Evolutionary conservation across 2,888 invertebrate genomes (phyloP), one percentile per base, ranked within the genome.

Genomic region (Alviniconcha strummeri): DNA sequence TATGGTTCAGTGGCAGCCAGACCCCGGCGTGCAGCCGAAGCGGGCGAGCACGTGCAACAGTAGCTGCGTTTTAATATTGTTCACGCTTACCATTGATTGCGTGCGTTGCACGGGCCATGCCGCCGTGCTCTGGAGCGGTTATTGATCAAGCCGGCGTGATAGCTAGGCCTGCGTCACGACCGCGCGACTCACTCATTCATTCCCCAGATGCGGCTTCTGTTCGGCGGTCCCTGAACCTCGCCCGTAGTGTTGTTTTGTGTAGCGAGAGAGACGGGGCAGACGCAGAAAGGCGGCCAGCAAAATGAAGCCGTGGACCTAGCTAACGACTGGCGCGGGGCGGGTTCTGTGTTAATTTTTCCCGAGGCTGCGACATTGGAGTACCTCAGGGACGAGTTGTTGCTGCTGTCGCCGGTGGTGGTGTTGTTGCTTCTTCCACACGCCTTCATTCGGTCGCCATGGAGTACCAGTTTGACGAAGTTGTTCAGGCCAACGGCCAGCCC

Each of bases 51-150:
- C 69, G 69, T 69, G 69, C 69, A n/a, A 60, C 60, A 60, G 60
- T 13, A 13, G 8, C 60, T 60, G 8, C 9, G 60, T 60, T 8
- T 11, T 60, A 60, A 60, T 60, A 60, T 60, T 60, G 60, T 60
- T 60, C 8, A 13, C 60, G 60, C 13, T 8, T 60, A 52, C 78
- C 78, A 78, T 78, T 78, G 78, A 78, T 78, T 78, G 78, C 64
- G 64, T 64, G 78, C 78, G 57, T n/a, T 60, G 11, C 8, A 4
- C 36, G 52, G 55, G 75, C 75, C 75, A 6, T 8, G 75, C 75
- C 54, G 36, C 54, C 6, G 64, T 11, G 19, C 76, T 56, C 75
- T 52, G 78, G 60, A 78, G 36, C 15, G 55, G 78, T 60, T 78
- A 78, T 78, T 78, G 78, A 78, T 78, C 78, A 78, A 60, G 17